Evolutionary conservation across 2,113 vertebrate species (phyloP), one percentile per base, ranked within the genome.

Genomic region (Tretioscincus oriximinensis): DNA sequence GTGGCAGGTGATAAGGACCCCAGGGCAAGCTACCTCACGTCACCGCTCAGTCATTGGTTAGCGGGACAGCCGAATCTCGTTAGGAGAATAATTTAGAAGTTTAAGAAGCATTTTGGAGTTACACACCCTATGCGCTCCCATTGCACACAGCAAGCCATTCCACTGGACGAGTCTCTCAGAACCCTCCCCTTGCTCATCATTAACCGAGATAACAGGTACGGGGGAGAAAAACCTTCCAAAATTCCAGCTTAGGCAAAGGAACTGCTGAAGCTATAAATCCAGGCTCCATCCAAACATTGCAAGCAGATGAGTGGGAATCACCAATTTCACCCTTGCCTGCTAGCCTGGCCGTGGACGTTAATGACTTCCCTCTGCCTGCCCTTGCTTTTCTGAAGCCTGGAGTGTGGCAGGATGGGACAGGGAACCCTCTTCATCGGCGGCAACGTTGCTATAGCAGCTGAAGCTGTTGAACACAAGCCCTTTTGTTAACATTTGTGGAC

Each of bases 381-480:
- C 72, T 77, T 26, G 51, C 31, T 10, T 76, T 26, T 61, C 54
- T 5, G 9, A 60, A 29, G 82, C 21, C 4, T 31, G 2, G 29
- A 21, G 63, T 72, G 63, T 45, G 41, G 69, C 70, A 60, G 66
- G 76, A 69, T 73, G 65, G 78, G 65, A 76, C 54, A 58, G 78
- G 28, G 45, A 29, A 61, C 58, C 4, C 58, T 47, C 80, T 66
- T 65, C 60, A 35, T 70, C 76, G 69, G 9, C 29, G 74, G 71
- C 26, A 58, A 54, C 64, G 80, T 82, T 75, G 66, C 71, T 78
- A 86, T 78, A 78, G 80, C 64, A 81, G 75, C 75, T 74, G 80
- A 60, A 77, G 68, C 64, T 77, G 28, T 35, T 12, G 47, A 82
- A 79, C 76, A 85, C 80, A 82, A 78, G 41, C 65, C 60, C 72